Conservation (phyloP, 2,797 vertebrate species). For the Enteromius afrohamiltoni region DNA sequence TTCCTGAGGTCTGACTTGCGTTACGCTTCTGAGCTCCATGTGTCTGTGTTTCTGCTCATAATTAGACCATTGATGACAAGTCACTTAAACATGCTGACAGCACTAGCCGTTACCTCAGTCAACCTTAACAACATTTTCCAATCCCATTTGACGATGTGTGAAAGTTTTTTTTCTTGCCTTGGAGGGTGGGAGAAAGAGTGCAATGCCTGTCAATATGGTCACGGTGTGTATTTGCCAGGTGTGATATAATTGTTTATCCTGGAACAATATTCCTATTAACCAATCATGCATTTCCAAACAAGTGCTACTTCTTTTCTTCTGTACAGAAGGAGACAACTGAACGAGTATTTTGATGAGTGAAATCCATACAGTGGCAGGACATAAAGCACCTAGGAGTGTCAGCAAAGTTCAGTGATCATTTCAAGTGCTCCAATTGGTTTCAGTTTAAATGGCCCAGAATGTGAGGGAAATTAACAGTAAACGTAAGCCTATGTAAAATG, state of each 20-base stretch:
- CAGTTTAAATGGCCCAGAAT: neutral
- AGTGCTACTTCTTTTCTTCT: neutral
- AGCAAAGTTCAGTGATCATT: neutral
- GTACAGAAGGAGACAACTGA: neutral
- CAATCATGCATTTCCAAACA: neutral
- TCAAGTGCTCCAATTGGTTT: neutral
- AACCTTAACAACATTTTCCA: conserved; percentile 33
- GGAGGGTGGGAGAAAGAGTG: neutral
- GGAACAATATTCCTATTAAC: neutral
- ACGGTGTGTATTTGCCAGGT: neutral
- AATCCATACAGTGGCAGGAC: neutral
- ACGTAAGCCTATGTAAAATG: neutral
- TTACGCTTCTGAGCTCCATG: conserved; percentile 6
- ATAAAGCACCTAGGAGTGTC: neutral
- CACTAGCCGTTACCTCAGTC: conserved; percentile 39
- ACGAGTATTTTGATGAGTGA: neutral
- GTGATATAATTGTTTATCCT: neutral
- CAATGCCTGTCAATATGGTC: neutral
- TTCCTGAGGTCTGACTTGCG: conserved; percentile 1
- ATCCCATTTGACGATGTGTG: neutral
- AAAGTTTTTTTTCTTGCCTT: neutral
- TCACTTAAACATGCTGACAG: conserved; percentile 25
- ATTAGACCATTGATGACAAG: conserved; percentile 49
- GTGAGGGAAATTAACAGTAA: neutral
- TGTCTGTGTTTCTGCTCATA: conserved; percentile 43